Evolutionary conservation across 2,888 invertebrate species (phyloP), one percentile per base, ranked within the genome.

Genomic region (Chrysotoxum bicinctum): DNA sequence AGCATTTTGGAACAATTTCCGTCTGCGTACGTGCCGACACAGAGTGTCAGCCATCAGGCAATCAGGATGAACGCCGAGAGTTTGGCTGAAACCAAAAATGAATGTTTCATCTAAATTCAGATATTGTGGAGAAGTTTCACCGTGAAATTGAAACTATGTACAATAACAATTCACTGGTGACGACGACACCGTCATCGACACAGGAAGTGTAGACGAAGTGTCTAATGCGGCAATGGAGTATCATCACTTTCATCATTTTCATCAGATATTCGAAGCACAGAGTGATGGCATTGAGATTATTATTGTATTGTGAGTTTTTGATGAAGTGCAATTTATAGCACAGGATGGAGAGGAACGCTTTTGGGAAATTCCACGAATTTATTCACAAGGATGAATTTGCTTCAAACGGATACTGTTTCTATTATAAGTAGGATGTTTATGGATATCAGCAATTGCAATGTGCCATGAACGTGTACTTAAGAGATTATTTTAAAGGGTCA

Each of bases 1-100:
- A 68, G 75, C 86, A 75, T 86, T 86, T 82, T 78, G 66, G 83
- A 82, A 86, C 77, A 83, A 86, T 86, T 86, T 86, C 82, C 86
- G 77, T 86, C 74, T 82, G 78, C 86, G 86, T 82, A 83, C 86
- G 86, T 86, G 86, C 64, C 66, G 66, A 77, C 72, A 37, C 14
- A 19, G 4, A 12, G 21, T 35, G 14, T 58, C 58, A 58, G 19
- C 14, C 14, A n/a, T n/a, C 35, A 2, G 21, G 48, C 69, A 40
- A 35, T 54, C 50, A 12, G 32, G 14, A 50, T 45, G 21, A 58
- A 40, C 26, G 37, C 23, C 5, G 58, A 75, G 70, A 45, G 50
- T 84, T 64, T 70, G 66, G 79, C 70, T 70, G 70, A 70, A 21
- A 69, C 78, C 64, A 58, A 74, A 56, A 66, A 43, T 58, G 30